These are phyloP conservation scores for Bombylius major DNA, from an alignment of 2,888 invertebrate species.

Conservation along the genomic window DNA sequence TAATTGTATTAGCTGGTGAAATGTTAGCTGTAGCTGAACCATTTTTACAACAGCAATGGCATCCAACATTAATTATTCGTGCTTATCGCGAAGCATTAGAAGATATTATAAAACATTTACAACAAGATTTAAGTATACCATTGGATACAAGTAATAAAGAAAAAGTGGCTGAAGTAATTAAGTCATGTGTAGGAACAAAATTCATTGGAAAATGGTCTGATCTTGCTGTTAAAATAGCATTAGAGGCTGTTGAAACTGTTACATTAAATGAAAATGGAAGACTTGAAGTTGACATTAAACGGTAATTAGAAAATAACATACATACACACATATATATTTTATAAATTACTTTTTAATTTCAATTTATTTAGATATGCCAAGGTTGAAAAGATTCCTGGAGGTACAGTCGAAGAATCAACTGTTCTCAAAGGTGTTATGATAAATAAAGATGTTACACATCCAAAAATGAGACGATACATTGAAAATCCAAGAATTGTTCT, in stretches of 20 bases:
- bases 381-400: conserved; percentile 91
- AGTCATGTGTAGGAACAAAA: conserved; percentile 94
- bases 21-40: conserved; percentile 85
- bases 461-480: conserved; percentile 90
- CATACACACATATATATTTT: neutral
- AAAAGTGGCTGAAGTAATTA: conserved; percentile 73
- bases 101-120: conserved; percentile 71
- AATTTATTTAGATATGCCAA: conserved; percentile 61
- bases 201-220: conserved; percentile 94
- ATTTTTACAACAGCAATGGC: conserved; percentile 86
- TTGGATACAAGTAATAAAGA: conserved; percentile 70
- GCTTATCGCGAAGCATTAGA: conserved; percentile 92
- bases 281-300: conserved; percentile 93
- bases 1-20: conserved; percentile 94
- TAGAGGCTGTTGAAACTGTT: conserved; percentile 91
- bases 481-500: conserved; percentile 92
- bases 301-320: conserved; percentile 33
- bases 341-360: conserved; percentile 1
- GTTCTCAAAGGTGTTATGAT: conserved; percentile 93
- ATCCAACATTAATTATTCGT: conserved; percentile 93
- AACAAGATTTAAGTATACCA: conserved; percentile 68
- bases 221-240: conserved; percentile 86
- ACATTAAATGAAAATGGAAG: conserved; percentile 77
- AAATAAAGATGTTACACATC: conserved; percentile 97
- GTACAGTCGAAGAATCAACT: conserved; percentile 83